Percentiles rank a stretch among this genome's conserved stretches.
Conservation (phyloP, 2,113 vertebrate species). For the Jaculus jaculus region DNA sequence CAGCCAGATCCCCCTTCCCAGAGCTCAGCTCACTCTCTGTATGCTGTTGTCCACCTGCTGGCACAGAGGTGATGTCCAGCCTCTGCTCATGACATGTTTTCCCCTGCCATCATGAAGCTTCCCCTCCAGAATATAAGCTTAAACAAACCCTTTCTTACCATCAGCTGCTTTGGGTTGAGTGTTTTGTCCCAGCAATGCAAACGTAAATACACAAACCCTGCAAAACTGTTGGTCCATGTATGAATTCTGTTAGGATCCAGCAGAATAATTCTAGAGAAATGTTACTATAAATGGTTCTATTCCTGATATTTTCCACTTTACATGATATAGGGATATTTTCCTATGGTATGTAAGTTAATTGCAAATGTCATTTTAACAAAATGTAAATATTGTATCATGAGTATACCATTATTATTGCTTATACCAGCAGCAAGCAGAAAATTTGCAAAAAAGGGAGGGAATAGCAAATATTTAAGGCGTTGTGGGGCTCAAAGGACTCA, state of each 20-base stretch:
- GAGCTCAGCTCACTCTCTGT: too few species aligned
- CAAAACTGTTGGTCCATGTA: neutral
- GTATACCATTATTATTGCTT: neutral
- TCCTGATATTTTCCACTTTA: conserved; percentile 23
- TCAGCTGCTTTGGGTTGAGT: too few species aligned
- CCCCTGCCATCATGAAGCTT: too few species aligned
- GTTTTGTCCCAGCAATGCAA: too few species aligned
- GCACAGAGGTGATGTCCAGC: too few species aligned
- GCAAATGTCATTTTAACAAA: conserved; percentile 35
- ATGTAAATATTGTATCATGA: conserved; percentile 11
- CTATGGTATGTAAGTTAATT: conserved; percentile 16
- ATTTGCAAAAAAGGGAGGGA: neutral
- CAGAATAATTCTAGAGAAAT: neutral
- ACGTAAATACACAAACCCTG: too few species aligned
- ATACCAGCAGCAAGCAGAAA: neutral
- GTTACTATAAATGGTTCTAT: conserved; percentile 27
- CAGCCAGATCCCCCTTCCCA: too few species aligned
- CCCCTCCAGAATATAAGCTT: too few species aligned
- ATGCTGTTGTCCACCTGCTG: too few species aligned
- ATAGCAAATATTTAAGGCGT: neutral
- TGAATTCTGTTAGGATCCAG: conserved; percentile 38
- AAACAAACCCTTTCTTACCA: too few species aligned
- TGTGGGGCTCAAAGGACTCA: neutral
- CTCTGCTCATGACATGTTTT: too few species aligned
- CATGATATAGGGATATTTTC: conserved; percentile 13